Conservation (phyloP, 2,113 vertebrate genomes). For the Brachionichthys hirsutus region DNA sequence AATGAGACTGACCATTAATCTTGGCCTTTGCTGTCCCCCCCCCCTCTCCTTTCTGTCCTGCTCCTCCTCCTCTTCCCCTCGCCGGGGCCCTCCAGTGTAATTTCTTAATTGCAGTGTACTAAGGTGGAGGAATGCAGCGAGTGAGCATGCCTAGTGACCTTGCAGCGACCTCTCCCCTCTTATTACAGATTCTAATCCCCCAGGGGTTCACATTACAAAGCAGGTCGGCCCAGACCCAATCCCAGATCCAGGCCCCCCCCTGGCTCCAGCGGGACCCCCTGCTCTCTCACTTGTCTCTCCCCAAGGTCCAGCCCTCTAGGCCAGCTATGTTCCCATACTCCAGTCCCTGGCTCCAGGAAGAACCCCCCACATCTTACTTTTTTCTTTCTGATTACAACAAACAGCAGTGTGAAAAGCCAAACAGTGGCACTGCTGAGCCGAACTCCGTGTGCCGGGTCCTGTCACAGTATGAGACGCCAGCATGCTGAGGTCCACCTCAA, state of each 20-base stretch:
- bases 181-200: conserved; percentile 79
- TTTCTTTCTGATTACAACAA: conserved; percentile 65
- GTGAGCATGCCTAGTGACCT: conserved; percentile 79
- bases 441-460: conserved; percentile 47
- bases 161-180: conserved; percentile 78
- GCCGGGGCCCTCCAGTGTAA: conserved; percentile 74
- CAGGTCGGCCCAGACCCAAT: conserved; percentile 66
- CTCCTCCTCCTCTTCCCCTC: conserved; percentile 49
- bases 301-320: conserved; percentile 64
- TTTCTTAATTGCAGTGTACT: conserved; percentile 81
- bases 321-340: conserved; percentile 64
- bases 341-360: conserved; percentile 58
- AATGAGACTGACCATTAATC: conserved; percentile 74
- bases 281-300: conserved; percentile 62
- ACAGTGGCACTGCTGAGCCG: conserved; percentile 56
- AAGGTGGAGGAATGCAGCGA: conserved; percentile 79
- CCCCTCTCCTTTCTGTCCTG: conserved; percentile 43
- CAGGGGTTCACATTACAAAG: conserved; percentile 83
- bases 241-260: conserved; percentile 62
- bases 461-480: conserved; percentile 62
- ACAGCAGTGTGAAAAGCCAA: conserved; percentile 57
- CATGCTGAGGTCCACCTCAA: conserved; percentile 55
- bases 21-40: conserved; percentile 59
- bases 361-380: conserved; percentile 24
- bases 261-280: conserved; percentile 64